Conservation (phyloP, 1,140 invertebrate genomes). For the Ptiloglossa arizonensis region DNA sequence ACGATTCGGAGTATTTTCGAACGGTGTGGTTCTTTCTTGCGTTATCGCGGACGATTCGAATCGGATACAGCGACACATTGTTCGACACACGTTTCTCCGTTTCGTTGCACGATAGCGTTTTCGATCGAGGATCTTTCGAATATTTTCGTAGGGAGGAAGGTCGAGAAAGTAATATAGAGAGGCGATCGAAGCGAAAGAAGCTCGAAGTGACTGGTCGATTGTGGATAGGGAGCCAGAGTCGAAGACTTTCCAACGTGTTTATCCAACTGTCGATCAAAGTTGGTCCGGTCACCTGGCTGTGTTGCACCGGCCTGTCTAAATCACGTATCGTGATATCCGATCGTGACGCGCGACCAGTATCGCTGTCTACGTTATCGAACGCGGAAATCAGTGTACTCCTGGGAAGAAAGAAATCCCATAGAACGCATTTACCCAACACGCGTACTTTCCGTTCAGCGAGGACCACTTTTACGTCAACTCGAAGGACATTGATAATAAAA, state of each 20-base stretch:
- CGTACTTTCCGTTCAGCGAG: too few relatives aligned
- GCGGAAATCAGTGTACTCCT: constrained; percentile 27
- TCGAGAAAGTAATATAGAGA: constrained; percentile 42
- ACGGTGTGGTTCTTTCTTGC: too few relatives aligned
- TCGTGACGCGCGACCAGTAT: constrained; percentile 42
- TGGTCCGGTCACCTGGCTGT: constrained; percentile 58
- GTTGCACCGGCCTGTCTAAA: constrained; percentile 50
- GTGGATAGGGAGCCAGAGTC: constrained; percentile 43
- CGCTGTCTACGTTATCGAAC: constrained; percentile 39
- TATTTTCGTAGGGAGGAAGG: constrained; percentile 60
- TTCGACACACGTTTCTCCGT: not conserved
- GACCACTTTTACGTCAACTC: too few relatives aligned
- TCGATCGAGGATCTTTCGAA: constrained; percentile 19
- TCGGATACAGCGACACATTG: not conserved
- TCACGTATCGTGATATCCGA: constrained; percentile 59
- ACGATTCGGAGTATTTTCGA: too few relatives aligned
- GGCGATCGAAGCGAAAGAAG: constrained; percentile 50
- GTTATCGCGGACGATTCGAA: not conserved
- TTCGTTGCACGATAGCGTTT: constrained; percentile 1
- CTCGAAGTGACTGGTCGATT: constrained; percentile 62
- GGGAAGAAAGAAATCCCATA: not conserved
- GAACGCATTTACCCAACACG: not conserved
- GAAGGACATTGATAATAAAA: too few relatives aligned
- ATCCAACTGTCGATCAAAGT: constrained; percentile 70
- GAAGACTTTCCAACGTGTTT: constrained; percentile 65